A percentile compares a stretch with the other conserved stretches of the same genome.
These are phyloP conservation scores for Sciurus vulgaris DNA, from an alignment of 2,797 vertebrate species.

Conservation along the genomic window DNA sequence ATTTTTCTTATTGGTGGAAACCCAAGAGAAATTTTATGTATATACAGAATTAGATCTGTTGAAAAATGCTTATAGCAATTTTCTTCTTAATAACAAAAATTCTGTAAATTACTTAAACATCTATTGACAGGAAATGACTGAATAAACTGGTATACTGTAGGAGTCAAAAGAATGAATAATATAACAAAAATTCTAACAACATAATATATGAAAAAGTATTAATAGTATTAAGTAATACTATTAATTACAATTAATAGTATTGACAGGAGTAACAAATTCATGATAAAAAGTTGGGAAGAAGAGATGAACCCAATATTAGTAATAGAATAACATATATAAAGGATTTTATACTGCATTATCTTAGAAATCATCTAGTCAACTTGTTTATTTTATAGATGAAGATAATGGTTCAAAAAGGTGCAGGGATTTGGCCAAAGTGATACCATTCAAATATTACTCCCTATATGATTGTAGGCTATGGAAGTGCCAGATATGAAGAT, in stretches of 20 bases:
- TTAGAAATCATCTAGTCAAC: background rate
- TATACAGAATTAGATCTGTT: background rate
- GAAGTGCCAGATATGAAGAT: background rate
- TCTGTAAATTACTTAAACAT: background rate
- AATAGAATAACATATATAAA: constrained; percentile 11
- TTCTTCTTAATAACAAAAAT: background rate
- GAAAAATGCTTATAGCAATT: background rate
- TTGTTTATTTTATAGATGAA: background rate
- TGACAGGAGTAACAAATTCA: background rate
- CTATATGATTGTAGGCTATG: background rate
- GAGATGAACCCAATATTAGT: constrained; percentile 26
- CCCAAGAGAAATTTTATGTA: background rate
- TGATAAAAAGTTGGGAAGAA: constrained; percentile 38
- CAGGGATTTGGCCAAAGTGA: background rate
- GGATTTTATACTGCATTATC: background rate
- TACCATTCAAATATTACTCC: background rate
- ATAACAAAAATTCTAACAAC: background rate
- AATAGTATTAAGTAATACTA: no score
- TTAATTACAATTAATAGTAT: background rate
- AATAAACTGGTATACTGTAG: background rate
- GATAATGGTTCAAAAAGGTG: background rate
- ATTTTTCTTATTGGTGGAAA: background rate
- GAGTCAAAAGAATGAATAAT: background rate
- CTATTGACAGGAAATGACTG: constrained; percentile 15
- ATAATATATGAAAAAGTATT: background rate